Conservation (phyloP, 2,888 invertebrate genomes). For the Troilus luridus region DNA sequence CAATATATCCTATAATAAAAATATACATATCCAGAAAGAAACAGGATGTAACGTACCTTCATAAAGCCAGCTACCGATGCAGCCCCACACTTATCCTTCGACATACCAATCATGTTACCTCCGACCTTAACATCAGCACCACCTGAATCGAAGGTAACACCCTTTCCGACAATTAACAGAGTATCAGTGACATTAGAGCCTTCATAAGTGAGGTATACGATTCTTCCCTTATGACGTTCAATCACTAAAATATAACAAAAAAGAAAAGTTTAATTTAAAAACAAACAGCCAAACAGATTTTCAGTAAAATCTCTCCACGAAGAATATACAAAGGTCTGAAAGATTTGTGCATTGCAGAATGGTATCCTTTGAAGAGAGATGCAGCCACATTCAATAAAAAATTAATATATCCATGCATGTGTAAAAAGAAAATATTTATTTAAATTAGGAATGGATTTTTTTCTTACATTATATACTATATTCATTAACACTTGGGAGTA, state of each 20-base stretch:
- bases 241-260: conserved; percentile 66
- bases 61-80: conserved; percentile 94
- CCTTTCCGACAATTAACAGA: conserved; percentile 91
- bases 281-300: too few relatives aligned
- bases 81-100: conserved; percentile 95
- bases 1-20: too few relatives aligned
- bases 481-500: too few relatives aligned
- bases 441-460: too few relatives aligned
- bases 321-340: too few relatives aligned
- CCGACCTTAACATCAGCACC: conserved; percentile 88
- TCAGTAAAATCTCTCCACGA: too few relatives aligned
- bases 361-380: too few relatives aligned
- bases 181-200: conserved; percentile 76
- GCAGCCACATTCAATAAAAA: too few relatives aligned
- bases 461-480: too few relatives aligned
- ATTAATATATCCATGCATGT: too few relatives aligned
- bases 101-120: conserved; percentile 89
- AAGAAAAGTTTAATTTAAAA: neutral
- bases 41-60: conserved; percentile 74
- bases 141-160: conserved; percentile 91
- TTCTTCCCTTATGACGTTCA: conserved; percentile 76
- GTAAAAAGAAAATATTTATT: too few relatives aligned
- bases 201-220: conserved; percentile 88
- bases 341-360: too few relatives aligned
- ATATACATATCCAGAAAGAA: neutral